Evolutionary conservation across 2,113 vertebrate species (phyloP).

Genomic region (Chrysochloris asiatica): DNA sequence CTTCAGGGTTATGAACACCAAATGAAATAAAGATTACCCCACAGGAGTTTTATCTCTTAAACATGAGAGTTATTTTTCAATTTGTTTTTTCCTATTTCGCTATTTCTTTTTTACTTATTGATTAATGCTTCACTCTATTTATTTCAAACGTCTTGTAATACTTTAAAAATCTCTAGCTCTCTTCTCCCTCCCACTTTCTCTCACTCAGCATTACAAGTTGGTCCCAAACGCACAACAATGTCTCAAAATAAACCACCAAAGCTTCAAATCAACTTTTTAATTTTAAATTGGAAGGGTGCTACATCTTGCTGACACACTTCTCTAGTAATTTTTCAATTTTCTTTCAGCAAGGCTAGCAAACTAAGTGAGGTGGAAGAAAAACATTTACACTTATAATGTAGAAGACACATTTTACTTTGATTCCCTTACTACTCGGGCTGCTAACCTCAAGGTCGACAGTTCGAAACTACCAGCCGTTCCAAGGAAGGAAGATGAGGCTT

Average conservation of each 20-base stretch:
- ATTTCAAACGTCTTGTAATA: neutral
- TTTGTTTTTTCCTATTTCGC: neutral
- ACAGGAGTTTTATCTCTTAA: neutral
- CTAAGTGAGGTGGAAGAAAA: conserved; percentile 15
- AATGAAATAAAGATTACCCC: neutral
- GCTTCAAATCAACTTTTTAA: conserved; percentile 35
- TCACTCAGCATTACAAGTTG: neutral
- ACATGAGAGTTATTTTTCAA: neutral
- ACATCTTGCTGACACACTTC: conserved; percentile 43
- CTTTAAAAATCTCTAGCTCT: neutral
- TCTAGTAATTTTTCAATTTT: neutral
- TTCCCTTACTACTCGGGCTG: too few relatives aligned
- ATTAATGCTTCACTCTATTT: neutral
- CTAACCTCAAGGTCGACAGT: too few relatives aligned
- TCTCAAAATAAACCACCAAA: conserved; percentile 22
- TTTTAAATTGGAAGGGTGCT: neutral
- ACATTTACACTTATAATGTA: neutral
- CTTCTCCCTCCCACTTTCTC: neutral
- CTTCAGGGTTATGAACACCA: neutral
- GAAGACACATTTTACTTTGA: neutral
- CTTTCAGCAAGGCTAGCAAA: conserved; percentile 42
- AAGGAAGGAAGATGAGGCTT: too few relatives aligned
- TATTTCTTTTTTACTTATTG: neutral
- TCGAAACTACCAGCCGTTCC: too few relatives aligned
- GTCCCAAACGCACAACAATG: neutral